Percentiles rank a stretch among this genome's conserved stretches.
phyloP scores from a whole-genome alignment of 2,888 invertebrate species.

The Yponomeuta evonymella region DNA sequence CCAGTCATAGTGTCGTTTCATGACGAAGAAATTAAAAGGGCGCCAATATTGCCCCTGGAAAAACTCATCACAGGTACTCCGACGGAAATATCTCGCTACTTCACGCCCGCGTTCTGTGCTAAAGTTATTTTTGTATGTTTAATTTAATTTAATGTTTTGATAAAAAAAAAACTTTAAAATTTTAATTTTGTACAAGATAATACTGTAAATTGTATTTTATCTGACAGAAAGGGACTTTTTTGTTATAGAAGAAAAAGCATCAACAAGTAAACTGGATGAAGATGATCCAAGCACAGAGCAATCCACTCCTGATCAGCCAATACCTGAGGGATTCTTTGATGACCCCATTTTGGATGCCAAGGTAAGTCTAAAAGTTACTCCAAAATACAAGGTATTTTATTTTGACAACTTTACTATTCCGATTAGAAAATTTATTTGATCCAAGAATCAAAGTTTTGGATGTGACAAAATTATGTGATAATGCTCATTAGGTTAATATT shows the following conservation, averaged over 20 bases:
- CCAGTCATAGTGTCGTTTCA: constrained; percentile 48
- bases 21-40: constrained; percentile 55
- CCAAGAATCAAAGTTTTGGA: too few relatives aligned
- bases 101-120: too few relatives aligned
- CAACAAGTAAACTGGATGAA: constrained; percentile 41
- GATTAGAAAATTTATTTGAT: too few relatives aligned
- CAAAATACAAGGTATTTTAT: neutral
- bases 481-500: neutral
- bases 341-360: constrained; percentile 89
- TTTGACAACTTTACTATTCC: neutral
- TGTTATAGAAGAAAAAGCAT: constrained; percentile 24
- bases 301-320: constrained; percentile 45
- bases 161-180: too few relatives aligned
- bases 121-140: too few relatives aligned
- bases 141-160: too few relatives aligned
- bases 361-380: constrained; percentile 49
- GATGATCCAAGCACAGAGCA: constrained; percentile 32
- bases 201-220: too few relatives aligned
- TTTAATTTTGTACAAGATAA: too few relatives aligned
- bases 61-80: constrained; percentile 9
- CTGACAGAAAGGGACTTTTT: constrained; percentile 9
- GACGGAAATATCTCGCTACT: neutral
- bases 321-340: constrained; percentile 93
- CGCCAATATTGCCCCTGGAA: constrained; percentile 26
- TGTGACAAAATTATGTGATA: neutral